Percentiles rank a stretch among this genome's conserved stretches.
Conservation (phyloP, 2,797 vertebrate species). For the Austrolebias charrua region DNA sequence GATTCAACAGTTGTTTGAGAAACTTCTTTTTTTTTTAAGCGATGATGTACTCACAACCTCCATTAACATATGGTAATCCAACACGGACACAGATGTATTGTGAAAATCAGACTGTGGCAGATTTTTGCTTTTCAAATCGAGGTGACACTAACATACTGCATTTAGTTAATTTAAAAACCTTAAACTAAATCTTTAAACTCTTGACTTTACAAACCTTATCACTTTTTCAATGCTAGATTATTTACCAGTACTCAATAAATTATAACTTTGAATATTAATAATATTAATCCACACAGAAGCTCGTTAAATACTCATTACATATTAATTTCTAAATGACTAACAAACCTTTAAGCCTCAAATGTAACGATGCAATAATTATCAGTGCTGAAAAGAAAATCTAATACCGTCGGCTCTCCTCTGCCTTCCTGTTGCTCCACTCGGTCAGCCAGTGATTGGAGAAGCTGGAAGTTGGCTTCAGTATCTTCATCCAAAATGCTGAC, state of each 20-base stretch:
- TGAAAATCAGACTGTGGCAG: no score
- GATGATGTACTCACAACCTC: no score
- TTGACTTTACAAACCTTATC: neutral
- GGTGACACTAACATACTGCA: neutral
- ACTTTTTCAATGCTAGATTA: neutral
- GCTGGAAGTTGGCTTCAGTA: constrained; percentile 19
- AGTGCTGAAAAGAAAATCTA: neutral
- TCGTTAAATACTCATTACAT: neutral
- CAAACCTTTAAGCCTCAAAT: neutral
- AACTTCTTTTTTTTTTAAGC: no score
- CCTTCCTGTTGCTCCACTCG: constrained; percentile 60
- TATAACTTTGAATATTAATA: no score
- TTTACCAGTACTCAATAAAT: neutral
- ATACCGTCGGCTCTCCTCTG: constrained; percentile 64
- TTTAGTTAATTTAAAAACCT: neutral
- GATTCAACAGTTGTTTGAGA: no score
- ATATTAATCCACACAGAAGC: neutral
- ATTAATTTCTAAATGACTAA: neutral
- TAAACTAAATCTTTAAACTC: neutral
- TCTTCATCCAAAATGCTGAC: constrained; percentile 32
- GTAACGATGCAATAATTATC: neutral
- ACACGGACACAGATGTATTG: no score
- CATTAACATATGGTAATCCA: no score
- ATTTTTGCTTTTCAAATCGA: neutral
- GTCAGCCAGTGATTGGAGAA: constrained; percentile 52